Base-by-base conservation (phyloP, 23 tunicate species). In the Trididemnum miniatum region DNA sequence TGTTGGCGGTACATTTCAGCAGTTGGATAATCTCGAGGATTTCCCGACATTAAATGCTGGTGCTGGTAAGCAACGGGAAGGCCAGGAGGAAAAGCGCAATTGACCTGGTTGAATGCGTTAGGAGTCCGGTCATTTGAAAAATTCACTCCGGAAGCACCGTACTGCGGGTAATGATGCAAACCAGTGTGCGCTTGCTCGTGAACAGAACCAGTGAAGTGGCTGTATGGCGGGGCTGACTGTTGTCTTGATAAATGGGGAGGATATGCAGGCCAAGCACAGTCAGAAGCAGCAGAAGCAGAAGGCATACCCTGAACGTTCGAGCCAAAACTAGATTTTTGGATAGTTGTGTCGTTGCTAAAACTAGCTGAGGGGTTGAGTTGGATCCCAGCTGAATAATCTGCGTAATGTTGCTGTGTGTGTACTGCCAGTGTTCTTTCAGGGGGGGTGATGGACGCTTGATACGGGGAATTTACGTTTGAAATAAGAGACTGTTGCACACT, bases 401-500 rank as follows among this genome's bases (percentile, higher is more conserved):
- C 75, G 29, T 3, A 20, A 2, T 22, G 79, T 20, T 39, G 59
- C 31, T 38, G 59, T 2, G 7, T 1, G 24, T 60, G 25, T 12
- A 2, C 28, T n/a, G 37, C 67, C 24, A 51, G 23, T 20, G 34
- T 9, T 31, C 65, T 71, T 0, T 82, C 79, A 1, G 84, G 83
- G 37, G 90, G 80, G 23, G 90, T 79, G 23, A 79, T 25, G 37
- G 72, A 34, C 27, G 86, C 15, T 0, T 67, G 57, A 50, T 80
- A 63, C 29, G 88, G 81, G 36, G 79, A 27, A 65, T 40, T 62
- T 15, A 40, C 1, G 50, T 79, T 72, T 22, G 65, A 0, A 22
- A 71, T n/a, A 35, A 27, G 32, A n/a, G 83, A 66, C 15, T 65
- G 80, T 44, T 86, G 90, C n/a, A 78, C 89, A 30, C 80, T 86